Evolutionary conservation across 2,113 vertebrate genomes (phyloP).

Genomic region (Scopus umbretta): DNA sequence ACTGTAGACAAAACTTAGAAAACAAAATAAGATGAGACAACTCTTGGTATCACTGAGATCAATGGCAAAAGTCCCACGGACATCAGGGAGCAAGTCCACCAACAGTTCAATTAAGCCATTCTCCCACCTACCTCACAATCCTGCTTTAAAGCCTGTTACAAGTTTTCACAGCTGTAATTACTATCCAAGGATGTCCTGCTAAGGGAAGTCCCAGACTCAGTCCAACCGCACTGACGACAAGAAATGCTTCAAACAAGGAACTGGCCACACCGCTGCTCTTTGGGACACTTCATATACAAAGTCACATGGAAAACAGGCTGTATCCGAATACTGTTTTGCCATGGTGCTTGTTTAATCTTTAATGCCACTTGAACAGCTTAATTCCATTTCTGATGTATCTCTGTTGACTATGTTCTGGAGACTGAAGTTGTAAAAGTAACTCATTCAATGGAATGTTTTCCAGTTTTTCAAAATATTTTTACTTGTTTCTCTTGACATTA

Average conservation of each 20-base stretch:
- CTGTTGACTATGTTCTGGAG: background rate
- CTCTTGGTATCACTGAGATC: background rate
- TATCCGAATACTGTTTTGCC: background rate
- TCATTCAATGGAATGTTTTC: background rate
- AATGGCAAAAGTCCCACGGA: background rate
- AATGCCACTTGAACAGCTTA: background rate
- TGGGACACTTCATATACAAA: background rate
- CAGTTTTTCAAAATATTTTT: background rate
- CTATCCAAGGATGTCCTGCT: background rate
- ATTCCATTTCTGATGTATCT: background rate
- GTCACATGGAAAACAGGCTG: background rate
- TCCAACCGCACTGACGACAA: background rate
- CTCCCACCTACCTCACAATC: background rate
- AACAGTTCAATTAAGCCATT: background rate
- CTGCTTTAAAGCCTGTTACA: background rate
- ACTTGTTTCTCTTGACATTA: background rate
- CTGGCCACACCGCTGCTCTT: background rate
- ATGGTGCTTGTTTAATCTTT: background rate
- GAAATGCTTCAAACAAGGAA: background rate
- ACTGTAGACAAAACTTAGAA: background rate
- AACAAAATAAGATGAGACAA: background rate
- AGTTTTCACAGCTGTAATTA: background rate
- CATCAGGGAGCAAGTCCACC: background rate
- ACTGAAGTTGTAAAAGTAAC: background rate
- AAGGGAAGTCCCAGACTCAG: background rate